Conservation (phyloP, 2,888 invertebrate genomes). For the Itoplectis maculator region DNA sequence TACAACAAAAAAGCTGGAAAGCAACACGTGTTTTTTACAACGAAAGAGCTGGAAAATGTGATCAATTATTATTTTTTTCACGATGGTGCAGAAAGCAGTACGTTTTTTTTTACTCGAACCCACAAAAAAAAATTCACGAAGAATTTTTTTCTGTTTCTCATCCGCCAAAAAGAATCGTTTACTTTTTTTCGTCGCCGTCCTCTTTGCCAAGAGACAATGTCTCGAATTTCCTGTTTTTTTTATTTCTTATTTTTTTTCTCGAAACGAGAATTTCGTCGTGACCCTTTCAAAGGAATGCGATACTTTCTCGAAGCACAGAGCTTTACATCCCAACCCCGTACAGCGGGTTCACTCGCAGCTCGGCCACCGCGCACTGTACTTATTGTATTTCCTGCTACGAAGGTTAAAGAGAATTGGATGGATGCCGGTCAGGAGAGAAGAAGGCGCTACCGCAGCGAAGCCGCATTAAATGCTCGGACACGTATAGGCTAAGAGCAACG, state of each 20-base stretch:
- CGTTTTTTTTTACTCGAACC: background rate
- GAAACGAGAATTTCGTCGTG: background rate
- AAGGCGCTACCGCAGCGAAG: conserved; percentile 76
- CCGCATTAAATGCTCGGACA: conserved; percentile 80
- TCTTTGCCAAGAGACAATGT: background rate
- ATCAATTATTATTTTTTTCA: too few relatives aligned
- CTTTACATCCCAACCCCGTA: conserved; percentile 1
- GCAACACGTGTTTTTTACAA: too few relatives aligned
- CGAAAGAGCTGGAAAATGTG: too few relatives aligned
- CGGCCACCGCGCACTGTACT: conserved; percentile 58
- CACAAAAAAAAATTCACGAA: background rate
- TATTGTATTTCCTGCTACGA: conserved; percentile 80
- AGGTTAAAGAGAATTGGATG: conserved; percentile 82
- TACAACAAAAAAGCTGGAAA: too few relatives aligned
- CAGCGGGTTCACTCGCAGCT: conserved; percentile 23
- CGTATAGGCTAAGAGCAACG: conserved; percentile 82
- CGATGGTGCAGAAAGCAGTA: too few relatives aligned
- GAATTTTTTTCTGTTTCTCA: background rate
- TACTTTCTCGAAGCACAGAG: background rate
- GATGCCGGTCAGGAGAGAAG: conserved; percentile 74
- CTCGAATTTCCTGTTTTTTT: background rate
- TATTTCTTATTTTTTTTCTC: background rate
- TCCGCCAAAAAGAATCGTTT: background rate
- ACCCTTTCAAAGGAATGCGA: conserved; percentile 13
- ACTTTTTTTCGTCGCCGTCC: background rate